Conservation (phyloP, 2,888 invertebrate genomes). For the Orthosia incerta region DNA sequence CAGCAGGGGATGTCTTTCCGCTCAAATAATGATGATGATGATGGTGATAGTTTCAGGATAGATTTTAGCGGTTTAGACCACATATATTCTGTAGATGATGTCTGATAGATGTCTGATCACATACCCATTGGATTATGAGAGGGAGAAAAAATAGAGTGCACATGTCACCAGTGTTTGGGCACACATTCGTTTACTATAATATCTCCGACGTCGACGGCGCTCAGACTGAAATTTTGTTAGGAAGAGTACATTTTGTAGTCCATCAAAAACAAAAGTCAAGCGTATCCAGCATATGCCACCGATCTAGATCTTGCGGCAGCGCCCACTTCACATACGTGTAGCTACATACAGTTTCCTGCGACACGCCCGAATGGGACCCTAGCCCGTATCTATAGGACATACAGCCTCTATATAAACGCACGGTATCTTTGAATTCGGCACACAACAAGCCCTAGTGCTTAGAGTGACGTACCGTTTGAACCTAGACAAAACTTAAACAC, state of each 20-base stretch:
- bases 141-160: no score
- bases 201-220: no score
- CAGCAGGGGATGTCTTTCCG: no score
- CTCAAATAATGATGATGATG: not conserved
- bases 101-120: no score
- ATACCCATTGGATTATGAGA: no score
- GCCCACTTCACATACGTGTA: slow-evolving; percentile 80
- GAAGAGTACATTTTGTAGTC: no score
- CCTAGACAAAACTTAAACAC: slow-evolving; percentile 79
- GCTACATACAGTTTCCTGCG: slow-evolving; percentile 79
- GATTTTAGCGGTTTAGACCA: not conserved
- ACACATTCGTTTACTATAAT: no score
- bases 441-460: slow-evolving; percentile 86
- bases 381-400: slow-evolving; percentile 83
- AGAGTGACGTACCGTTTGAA: slow-evolving; percentile 81
- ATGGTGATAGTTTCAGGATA: not conserved
- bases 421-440: slow-evolving; percentile 86
- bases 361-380: slow-evolving; percentile 78
- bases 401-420: slow-evolving; percentile 86
- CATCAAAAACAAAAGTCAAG: slow-evolving; percentile 14
- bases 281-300: slow-evolving; percentile 72
- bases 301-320: slow-evolving; percentile 80
- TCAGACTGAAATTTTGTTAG: no score
- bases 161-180: no score
- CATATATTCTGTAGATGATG: not conserved